Evolutionary conservation across 1,140 invertebrate genomes (phyloP).

Genomic region (Drosophila sp.): DNA sequence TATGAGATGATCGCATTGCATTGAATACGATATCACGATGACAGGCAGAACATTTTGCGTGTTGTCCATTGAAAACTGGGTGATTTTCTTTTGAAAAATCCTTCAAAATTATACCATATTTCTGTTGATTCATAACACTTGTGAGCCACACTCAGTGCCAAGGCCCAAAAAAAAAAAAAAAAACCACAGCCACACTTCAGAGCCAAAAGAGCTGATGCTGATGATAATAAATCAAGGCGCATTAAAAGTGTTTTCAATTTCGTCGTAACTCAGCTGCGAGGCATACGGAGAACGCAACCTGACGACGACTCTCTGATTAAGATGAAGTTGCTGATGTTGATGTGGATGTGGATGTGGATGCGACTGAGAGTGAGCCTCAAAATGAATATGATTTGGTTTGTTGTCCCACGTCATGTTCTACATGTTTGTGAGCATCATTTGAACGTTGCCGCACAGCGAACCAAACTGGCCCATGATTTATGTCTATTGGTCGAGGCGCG

Average conservation of each 20-base stretch:
- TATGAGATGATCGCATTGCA: slow-evolving; percentile 45
- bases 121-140: slow-evolving; percentile 70
- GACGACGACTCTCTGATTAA: slow-evolving; percentile 53
- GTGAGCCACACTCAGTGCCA: slow-evolving; percentile 47
- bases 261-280: slow-evolving; percentile 56
- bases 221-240: slow-evolving; percentile 79
- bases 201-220: slow-evolving; percentile 6
- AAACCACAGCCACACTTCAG: slow-evolving; percentile 56
- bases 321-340: slow-evolving; percentile 50
- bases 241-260: slow-evolving; percentile 81
- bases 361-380: slow-evolving; percentile 11
- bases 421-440: slow-evolving; percentile 69
- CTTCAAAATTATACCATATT: slow-evolving; percentile 63
- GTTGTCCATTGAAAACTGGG: slow-evolving; percentile 11
- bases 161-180: neutral
- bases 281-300: slow-evolving; percentile 52
- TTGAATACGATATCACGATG: slow-evolving; percentile 30
- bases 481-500: slow-evolving; percentile 54
- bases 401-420: slow-evolving; percentile 78
- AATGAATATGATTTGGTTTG: slow-evolving; percentile 52
- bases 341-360: slow-evolving; percentile 36
- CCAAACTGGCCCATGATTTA: slow-evolving; percentile 72
- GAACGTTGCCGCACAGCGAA: slow-evolving; percentile 59
- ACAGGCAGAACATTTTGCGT: slow-evolving; percentile 55
- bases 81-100: slow-evolving; percentile 71